Evolutionary conservation across 1,140 invertebrate genomes (phyloP), one percentile per base, ranked within the genome.

Genomic region (Caenorhabditis brenneri): DNA sequence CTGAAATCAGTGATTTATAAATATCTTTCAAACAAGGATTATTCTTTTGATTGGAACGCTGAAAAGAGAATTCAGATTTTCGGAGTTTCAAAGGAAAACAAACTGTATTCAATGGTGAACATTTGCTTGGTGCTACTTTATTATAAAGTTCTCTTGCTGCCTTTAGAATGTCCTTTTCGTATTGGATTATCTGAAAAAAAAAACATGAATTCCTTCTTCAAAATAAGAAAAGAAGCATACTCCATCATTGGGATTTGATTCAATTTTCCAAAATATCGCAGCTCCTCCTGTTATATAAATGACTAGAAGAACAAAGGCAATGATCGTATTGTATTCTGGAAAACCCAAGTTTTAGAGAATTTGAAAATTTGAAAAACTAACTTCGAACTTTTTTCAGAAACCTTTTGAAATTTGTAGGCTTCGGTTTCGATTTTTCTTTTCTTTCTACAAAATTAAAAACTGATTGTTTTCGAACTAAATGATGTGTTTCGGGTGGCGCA

Each of bases 381-480:
- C 65, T 74, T 24, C 65, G 36, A 46, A 74, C n/a, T 42, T 42
- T 74, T 12, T 24, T 74, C 36, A 42, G 7, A 1, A 46, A n/a
- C 10, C 15, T 74, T 24, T n/a, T 39, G 22, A 39, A 74, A 33
- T 39, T 74, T n/a, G 65, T 24, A 9, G 16, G 65, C 24, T 74
- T 74, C n/a, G 65, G 36, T 74, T 74, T 74, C 36, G 36, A n/a
- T 74, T 12, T 74, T 24, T 74, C 65, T 74, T 42, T 74, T 4
- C 36, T n/a, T 42, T 74, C 36, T 3, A 74, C 65, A 42, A 74
- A 74, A 5, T 42, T 39, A 7, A 74, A 74, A 46, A 74, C 36
- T 42, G 65, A 74, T 42, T 74, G 65, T n/a, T 74, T n/a, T 74
- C 65, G 42, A 9, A 74, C 33, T 19, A 74, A 24, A 74, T 74